These are phyloP conservation scores for Callospermophilus lateralis DNA, from an alignment of 2,113 vertebrate species.

Conservation along the genomic window DNA sequence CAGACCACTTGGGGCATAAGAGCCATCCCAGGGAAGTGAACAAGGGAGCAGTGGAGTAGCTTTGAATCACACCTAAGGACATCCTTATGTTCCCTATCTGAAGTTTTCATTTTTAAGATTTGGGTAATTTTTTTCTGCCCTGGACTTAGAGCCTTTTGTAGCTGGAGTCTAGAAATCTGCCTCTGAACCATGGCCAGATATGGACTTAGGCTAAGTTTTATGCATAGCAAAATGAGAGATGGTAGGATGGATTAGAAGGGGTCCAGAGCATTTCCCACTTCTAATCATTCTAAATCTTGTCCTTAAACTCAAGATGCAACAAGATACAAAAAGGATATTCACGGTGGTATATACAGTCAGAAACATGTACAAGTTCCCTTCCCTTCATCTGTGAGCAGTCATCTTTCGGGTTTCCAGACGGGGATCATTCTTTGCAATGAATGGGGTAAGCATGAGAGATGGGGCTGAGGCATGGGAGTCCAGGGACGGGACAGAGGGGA, in stretches of 20 bases:
- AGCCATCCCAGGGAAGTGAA: neutral
- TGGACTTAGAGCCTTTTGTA: neutral
- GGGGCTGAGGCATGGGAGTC: neutral
- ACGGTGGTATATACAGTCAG: fast-evolving
- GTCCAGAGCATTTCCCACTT: neutral
- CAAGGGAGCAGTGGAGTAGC: neutral
- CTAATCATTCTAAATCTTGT: neutral
- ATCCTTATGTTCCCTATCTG: neutral
- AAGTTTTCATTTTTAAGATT: constrained; percentile 8
- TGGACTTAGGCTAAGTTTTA: neutral
- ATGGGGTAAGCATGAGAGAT: constrained; percentile 44
- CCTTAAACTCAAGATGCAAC: fast-evolving
- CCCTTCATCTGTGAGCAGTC: constrained; percentile 69
- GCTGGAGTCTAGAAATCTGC: neutral
- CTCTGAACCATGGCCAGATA: neutral
- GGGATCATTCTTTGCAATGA: neutral
- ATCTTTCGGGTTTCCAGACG: neutral
- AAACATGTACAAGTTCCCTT: fast-evolving
- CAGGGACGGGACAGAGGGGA: neutral
- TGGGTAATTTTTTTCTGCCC: neutral
- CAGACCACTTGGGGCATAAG: neutral
- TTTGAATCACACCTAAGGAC: neutral
- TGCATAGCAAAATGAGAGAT: neutral
- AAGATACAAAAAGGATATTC: fast-evolving
- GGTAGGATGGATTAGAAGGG: neutral